A percentile compares a stretch with the other conserved stretches of the same genome.
phyloP scores from a whole-genome alignment of 30 jellyfish, hydroid and myxozoan genomes.

The Rhopilema esculentum region DNA sequence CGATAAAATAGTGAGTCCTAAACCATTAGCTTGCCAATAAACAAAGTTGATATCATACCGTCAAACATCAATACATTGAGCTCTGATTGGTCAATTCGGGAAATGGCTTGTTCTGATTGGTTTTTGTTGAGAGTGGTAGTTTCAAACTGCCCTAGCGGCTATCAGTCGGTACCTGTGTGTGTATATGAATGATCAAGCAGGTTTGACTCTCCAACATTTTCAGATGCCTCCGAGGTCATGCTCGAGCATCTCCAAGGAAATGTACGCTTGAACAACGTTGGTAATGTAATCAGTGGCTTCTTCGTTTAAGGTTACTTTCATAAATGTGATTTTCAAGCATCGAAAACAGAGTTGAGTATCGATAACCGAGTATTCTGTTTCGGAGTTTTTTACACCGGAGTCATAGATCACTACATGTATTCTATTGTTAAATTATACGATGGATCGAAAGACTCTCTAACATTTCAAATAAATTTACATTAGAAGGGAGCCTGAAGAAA shows the following conservation, averaged over 20 bases:
- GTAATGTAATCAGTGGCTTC: constrained; percentile 51
- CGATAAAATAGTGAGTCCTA: constrained; percentile 35
- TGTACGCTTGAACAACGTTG: constrained; percentile 66
- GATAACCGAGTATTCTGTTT: neutral
- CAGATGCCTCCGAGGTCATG: constrained; percentile 58
- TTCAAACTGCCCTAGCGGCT: constrained; percentile 67
- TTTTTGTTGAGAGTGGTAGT: constrained; percentile 13
- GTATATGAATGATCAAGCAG: constrained; percentile 78
- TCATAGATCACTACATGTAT: constrained; percentile 21
- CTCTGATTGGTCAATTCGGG: constrained; percentile 42
- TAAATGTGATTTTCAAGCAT: neutral
- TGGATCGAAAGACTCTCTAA: constrained; percentile 1
- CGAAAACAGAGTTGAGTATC: neutral
- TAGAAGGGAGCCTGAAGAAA: neutral
- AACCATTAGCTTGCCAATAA: constrained; percentile 63
- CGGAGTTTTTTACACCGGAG: neutral
- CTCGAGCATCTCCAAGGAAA: constrained; percentile 16
- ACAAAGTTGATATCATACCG: constrained; percentile 70
- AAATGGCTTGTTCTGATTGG: constrained; percentile 29
- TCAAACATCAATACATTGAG: constrained; percentile 18
- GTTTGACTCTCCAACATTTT: constrained; percentile 13
- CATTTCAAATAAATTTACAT: neutral
- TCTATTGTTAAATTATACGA: constrained; percentile 11
- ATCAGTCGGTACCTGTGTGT: constrained; percentile 78
- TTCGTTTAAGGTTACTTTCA: neutral